Percentiles rank a stretch among this genome's conserved stretches.
These are phyloP conservation scores for Metalampra italica DNA, from an alignment of 2,888 invertebrate species.

Conservation along the genomic window DNA sequence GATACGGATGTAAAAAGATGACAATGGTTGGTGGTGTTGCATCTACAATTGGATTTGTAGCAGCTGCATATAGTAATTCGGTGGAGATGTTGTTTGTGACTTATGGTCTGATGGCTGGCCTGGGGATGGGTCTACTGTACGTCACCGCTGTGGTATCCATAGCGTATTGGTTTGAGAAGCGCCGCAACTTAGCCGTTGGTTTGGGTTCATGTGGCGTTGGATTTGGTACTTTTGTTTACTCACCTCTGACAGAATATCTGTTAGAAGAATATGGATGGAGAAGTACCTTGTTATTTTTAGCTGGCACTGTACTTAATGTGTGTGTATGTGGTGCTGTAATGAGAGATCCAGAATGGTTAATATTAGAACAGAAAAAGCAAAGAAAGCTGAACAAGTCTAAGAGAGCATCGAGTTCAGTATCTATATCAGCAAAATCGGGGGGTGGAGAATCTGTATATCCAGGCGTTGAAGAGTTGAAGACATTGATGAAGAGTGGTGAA, in stretches of 20 bases:
- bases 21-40: constrained; percentile 85
- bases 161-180: constrained; percentile 95
- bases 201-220: constrained; percentile 94
- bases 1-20: constrained; percentile 89
- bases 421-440: constrained; percentile 73
- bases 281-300: constrained; percentile 86
- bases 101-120: constrained; percentile 90
- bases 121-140: constrained; percentile 90
- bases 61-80: constrained; percentile 84
- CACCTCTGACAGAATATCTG: constrained; percentile 88
- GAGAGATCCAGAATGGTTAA: constrained; percentile 92
- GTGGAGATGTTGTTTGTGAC: constrained; percentile 88
- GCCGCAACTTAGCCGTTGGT: constrained; percentile 91
- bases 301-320: constrained; percentile 91
- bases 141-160: constrained; percentile 95
- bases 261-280: constrained; percentile 89
- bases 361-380: constrained; percentile 80
- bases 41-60: constrained; percentile 86
- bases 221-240: constrained; percentile 92
- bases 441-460: constrained; percentile 80
- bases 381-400: constrained; percentile 70
- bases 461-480: constrained; percentile 82
- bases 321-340: constrained; percentile 92
- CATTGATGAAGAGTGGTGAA: constrained; percentile 84
- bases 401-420: constrained; percentile 72